Evolutionary conservation across 2,113 vertebrate genomes (phyloP), one percentile per base, ranked within the genome.

Genomic region (Panthera tigris): DNA sequence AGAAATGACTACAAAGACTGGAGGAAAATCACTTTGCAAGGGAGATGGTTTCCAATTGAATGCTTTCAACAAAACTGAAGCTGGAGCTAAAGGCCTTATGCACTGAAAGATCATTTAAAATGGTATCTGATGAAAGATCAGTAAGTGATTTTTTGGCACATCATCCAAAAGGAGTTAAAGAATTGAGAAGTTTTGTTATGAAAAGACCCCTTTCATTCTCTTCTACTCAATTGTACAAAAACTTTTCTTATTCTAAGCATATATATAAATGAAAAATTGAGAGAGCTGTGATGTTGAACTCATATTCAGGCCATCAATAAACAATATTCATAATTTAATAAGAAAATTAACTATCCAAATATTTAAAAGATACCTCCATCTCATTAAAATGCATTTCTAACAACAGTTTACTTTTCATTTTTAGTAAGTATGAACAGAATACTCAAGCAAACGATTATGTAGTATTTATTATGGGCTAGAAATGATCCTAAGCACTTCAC

Each of bases 131-230:
- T 25, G 52, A 71, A 95, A 88, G 61, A 85, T 27, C 39, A 68
- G 31, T 52, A 85, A 96, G 71, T 41, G 81, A 78, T 45, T 73
- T 93, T 50, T 76, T 29, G 90, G 45, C 71, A 95, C 31, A 48
- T 18, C 86, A 45, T 66, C 50, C 76, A 94, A 94, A 91, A 93
- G 39, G 6, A 88, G 50, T 55, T 78, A 94, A 96, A 93, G 27
- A 88, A 88, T 52, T 78, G n/a, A 74, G 48, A n/a, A 73, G n/a
- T 9, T 79, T 57, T 57, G 36, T 45, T 80, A 25, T 33, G 80
- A 23, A 12, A 33, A 80, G 84, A 74, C 45, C 85, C 10, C 7
- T 76, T 81, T 18, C n/a, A 78, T 89, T 87, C 15, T 87, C 21
- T 79, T 66, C 36, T 69, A 87, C 13, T 57, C 18, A 39, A 78